Percentiles rank a stretch among this genome's conserved stretches.
phyloP scores from a whole-genome alignment of 2,888 invertebrate species.

The Dyspetes luteomarginatus region DNA sequence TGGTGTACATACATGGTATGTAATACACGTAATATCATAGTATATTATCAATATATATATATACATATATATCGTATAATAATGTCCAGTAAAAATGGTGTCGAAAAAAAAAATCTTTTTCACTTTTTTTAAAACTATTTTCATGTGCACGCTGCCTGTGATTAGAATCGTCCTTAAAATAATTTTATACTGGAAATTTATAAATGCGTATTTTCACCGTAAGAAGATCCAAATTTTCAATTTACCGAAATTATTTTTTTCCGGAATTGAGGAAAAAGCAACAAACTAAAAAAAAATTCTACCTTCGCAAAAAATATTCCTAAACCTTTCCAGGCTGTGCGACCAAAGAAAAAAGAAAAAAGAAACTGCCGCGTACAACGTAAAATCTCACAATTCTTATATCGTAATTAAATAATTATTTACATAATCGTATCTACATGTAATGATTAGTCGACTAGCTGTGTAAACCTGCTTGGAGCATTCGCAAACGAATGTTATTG shows the following conservation, averaged over 20 bases:
- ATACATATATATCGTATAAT: slow-evolving; percentile 22
- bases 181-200: slow-evolving; percentile 2
- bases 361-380: background rate
- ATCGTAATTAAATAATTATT: slow-evolving; percentile 49
- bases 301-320: background rate
- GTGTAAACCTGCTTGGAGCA: slow-evolving; percentile 49
- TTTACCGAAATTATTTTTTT: background rate
- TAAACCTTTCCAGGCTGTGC: background rate
- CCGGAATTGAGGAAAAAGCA: background rate
- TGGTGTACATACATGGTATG: slow-evolving; percentile 56
- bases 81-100: slow-evolving; percentile 26
- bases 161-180: slow-evolving; percentile 3
- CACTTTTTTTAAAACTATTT: slow-evolving; percentile 25
- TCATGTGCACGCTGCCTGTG: background rate
- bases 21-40: slow-evolving; percentile 19
- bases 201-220: background rate
- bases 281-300: background rate
- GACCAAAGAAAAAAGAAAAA: background rate
- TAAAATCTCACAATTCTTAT: background rate
- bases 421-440: slow-evolving; percentile 49
- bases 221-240: background rate
- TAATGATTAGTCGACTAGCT: slow-evolving; percentile 62
- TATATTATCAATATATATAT: background rate
- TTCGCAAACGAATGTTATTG: slow-evolving; percentile 45
- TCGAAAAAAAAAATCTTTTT: slow-evolving; percentile 14